Evolutionary conservation across 1,140 invertebrate genomes (phyloP).

Genomic region (Himalopsyche phryganea): DNA sequence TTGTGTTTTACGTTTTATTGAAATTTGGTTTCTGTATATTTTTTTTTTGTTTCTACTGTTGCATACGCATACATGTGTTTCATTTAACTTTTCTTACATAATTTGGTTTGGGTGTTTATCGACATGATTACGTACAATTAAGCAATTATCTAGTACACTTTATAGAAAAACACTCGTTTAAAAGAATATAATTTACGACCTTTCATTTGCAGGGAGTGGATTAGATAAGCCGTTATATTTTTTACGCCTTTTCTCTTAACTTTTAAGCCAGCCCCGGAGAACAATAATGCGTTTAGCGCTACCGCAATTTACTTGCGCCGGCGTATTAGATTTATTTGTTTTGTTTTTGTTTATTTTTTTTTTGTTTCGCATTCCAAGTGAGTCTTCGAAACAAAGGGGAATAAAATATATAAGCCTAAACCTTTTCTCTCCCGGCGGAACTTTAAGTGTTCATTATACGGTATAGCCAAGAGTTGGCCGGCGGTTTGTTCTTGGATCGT

Average conservation of each 20-base stretch:
- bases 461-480: slow-evolving; percentile 12
- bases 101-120: too few relatives aligned
- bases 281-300: slow-evolving; percentile 30
- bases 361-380: slow-evolving; percentile 7
- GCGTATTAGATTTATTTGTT: slow-evolving; percentile 23
- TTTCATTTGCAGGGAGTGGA: too few relatives aligned
- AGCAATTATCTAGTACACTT: too few relatives aligned
- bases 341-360: slow-evolving; percentile 7
- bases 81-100: too few relatives aligned
- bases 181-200: too few relatives aligned
- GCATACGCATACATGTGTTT: too few relatives aligned
- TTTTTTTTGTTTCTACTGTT: too few relatives aligned
- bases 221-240: too few relatives aligned
- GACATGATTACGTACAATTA: too few relatives aligned
- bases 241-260: slow-evolving; percentile 9
- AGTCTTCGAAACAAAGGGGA: not conserved
- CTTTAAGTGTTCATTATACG: slow-evolving; percentile 22
- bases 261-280: slow-evolving; percentile 31
- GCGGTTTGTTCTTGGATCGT: slow-evolving; percentile 4
- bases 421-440: slow-evolving; percentile 4
- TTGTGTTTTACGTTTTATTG: too few relatives aligned
- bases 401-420: not conserved
- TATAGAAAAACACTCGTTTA: too few relatives aligned
- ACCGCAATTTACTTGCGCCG: slow-evolving; percentile 13
- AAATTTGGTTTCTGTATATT: too few relatives aligned